Percentiles rank a stretch among this genome's conserved stretches.
Conservation (phyloP, 2,888 invertebrate species). For the Neelides folsomi region DNA sequence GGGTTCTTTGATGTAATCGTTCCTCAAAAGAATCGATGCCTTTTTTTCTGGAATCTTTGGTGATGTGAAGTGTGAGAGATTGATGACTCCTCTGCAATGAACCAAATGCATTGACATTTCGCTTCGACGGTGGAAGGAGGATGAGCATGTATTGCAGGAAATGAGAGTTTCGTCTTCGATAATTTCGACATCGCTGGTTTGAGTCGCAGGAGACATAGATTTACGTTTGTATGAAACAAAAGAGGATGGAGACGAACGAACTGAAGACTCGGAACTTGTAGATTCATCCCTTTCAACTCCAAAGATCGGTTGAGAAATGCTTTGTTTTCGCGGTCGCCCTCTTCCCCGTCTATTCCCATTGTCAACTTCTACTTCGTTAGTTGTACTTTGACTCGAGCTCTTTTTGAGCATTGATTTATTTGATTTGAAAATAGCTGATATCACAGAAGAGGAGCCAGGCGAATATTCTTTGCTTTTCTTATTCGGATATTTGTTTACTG, state of each 20-base stretch:
- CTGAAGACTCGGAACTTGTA: neutral
- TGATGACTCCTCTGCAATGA: conserved; percentile 7
- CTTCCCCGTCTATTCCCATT: too few relatives aligned
- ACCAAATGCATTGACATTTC: conserved; percentile 25
- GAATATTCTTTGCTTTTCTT: too few relatives aligned
- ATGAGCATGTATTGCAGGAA: conserved; percentile 17
- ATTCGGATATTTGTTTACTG: too few relatives aligned
- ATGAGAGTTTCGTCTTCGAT: neutral
- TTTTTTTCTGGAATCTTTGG: too few relatives aligned
- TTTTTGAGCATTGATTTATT: too few relatives aligned
- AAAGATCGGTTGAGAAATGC: conserved; percentile 1
- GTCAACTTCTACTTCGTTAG: too few relatives aligned
- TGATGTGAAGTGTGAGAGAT: too few relatives aligned
- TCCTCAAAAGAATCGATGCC: too few relatives aligned
- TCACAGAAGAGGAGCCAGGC: too few relatives aligned
- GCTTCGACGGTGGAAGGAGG: conserved; percentile 16
- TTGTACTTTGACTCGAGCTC: too few relatives aligned
- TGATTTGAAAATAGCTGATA: too few relatives aligned
- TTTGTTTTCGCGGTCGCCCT: neutral
- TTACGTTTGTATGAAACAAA: neutral
- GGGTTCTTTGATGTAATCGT: too few relatives aligned
- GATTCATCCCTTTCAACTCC: neutral
- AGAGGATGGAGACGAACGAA: neutral
- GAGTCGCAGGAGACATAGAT: neutral
- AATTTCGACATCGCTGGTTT: neutral